Evolutionary conservation across 2,888 invertebrate species (phyloP).

Genomic region (Euzetes globulus): DNA sequence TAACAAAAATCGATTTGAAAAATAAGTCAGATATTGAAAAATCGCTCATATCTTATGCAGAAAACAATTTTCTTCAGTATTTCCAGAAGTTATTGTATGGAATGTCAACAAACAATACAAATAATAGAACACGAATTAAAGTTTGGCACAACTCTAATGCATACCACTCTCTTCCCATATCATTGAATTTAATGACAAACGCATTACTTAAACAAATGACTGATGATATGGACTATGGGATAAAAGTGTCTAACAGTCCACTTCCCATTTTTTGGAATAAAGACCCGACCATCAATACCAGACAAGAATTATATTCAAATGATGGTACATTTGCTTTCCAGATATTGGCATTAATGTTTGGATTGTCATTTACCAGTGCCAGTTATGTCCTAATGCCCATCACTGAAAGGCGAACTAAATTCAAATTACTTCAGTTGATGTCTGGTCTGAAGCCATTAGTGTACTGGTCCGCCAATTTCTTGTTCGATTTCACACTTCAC

Average conservation of each 20-base stretch:
- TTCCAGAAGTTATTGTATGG: constrained; percentile 4
- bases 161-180: not conserved
- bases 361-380: constrained; percentile 20
- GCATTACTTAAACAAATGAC: not conserved
- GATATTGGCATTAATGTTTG: constrained; percentile 1
- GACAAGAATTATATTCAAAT: not conserved
- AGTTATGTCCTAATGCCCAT: constrained; percentile 30
- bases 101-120: not conserved
- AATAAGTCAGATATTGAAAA: not conserved
- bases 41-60: not conserved
- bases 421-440: constrained; percentile 24
- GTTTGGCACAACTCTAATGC: constrained; percentile 7
- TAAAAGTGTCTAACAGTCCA: not conserved
- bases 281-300: not conserved
- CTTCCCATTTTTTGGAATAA: not conserved
- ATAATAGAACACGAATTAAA: not conserved
- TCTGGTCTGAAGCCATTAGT: not conserved
- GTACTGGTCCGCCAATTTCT: constrained; percentile 1
- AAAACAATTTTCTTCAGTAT: not conserved
- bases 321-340: not conserved
- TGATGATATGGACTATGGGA: not conserved
- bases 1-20: not conserved
- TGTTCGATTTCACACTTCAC: not conserved
- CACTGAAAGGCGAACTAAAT: constrained; percentile 17
- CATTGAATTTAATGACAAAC: constrained; percentile 6